A percentile compares a stretch with the other conserved stretches of the same genome.
Conservation (phyloP, 2,888 invertebrate genomes). For the Callinectes sapidus region DNA sequence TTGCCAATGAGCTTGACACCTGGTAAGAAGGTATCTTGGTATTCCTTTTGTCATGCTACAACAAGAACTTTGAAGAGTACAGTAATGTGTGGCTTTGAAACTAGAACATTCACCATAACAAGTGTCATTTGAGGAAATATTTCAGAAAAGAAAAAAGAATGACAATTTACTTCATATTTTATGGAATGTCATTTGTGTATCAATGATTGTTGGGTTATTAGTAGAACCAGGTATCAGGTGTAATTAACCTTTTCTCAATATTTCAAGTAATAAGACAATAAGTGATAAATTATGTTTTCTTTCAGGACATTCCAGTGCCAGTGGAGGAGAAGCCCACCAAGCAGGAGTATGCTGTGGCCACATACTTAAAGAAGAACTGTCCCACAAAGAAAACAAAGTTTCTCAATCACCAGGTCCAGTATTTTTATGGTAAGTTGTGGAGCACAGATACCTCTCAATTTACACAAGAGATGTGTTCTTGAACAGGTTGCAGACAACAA, state of each 20-base stretch:
- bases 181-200: background rate
- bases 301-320: conserved; percentile 69
- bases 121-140: background rate
- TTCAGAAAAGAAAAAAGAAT: background rate
- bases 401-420: conserved; percentile 94
- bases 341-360: conserved; percentile 94
- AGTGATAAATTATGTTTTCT: background rate
- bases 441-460: too few species aligned
- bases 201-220: background rate
- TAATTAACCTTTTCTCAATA: background rate
- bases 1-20: background rate
- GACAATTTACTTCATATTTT: background rate
- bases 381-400: conserved; percentile 97
- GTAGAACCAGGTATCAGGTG: background rate
- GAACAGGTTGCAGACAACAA: too few species aligned
- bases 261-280: background rate
- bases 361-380: conserved; percentile 94
- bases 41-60: background rate
- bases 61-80: background rate
- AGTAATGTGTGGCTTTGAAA: conserved; percentile 4
- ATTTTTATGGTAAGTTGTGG: conserved; percentile 71
- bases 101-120: background rate
- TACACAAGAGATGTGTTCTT: background rate
- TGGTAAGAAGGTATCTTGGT: background rate
- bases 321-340: conserved; percentile 79